Evolutionary conservation across 2,888 invertebrate genomes (phyloP).

Genomic region (Aricia artaxerxes): DNA sequence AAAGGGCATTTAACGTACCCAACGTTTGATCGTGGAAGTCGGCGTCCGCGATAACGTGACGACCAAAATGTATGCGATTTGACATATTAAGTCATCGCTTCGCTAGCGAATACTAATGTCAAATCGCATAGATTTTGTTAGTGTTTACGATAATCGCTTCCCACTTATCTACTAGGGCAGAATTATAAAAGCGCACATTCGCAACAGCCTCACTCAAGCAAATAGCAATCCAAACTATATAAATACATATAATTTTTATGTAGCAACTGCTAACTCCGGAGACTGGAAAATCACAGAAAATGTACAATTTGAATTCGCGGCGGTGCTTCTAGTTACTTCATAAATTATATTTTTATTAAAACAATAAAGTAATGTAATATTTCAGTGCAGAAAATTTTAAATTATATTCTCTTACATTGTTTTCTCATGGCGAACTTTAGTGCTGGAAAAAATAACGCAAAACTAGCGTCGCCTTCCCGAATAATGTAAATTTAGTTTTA

Average conservation of each 20-base stretch:
- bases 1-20: too few species aligned
- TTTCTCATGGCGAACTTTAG: constrained; percentile 6
- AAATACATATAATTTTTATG: neutral
- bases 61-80: too few species aligned
- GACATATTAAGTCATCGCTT: too few species aligned
- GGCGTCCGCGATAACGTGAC: too few species aligned
- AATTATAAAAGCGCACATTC: too few species aligned
- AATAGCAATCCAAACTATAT: neutral
- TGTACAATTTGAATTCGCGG: neutral
- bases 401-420: constrained; percentile 9
- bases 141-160: too few species aligned
- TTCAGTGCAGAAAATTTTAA: constrained; percentile 7
- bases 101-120: too few species aligned
- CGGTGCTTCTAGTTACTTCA: constrained; percentile 6
- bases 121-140: too few species aligned
- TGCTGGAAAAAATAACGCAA: neutral
- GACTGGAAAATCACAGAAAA: neutral
- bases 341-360: constrained; percentile 11
- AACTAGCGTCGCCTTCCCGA: constrained; percentile 6
- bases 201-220: too few species aligned
- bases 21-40: too few species aligned
- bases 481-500: constrained; percentile 8
- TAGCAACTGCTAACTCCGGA: neutral
- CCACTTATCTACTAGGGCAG: too few species aligned
- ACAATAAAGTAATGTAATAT: constrained; percentile 16